Evolutionary conservation across 2,888 invertebrate species (phyloP), one percentile per base, ranked within the genome.

Genomic region (Drosophila histrio): DNA sequence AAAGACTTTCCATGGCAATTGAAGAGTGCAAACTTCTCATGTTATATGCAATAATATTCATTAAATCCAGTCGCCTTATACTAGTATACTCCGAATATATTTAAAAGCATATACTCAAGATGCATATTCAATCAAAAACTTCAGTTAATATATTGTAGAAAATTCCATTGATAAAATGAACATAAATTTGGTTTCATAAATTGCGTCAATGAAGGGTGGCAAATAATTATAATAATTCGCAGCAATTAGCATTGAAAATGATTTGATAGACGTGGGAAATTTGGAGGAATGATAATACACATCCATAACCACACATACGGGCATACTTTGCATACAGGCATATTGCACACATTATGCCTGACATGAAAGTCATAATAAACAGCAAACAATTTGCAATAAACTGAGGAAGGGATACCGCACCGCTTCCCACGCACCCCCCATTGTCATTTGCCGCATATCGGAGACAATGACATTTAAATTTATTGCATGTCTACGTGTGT

Each of bases 341-440:
- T 36, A 46, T 39, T 5, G 8, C 11, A 30, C 21, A 24, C 19
- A 24, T 44, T 36, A 34, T 50, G 63, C 41, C 41, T 60, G 74
- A 60, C 73, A 73, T 41, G 26, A 60, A 49, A 50, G 67, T 65
- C 73, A 69, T 71, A 76, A 68, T 56, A 68, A 64, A 65, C 60
- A 66, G 80, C 80, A 77, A 81, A 72, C 85, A 81, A 81, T 67
- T 79, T 69, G 68, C 66, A 66, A 19, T 57, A 46, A 43, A 41
- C 30, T 15, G 39, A 19, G 72, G 26, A 5, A 21, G 39, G 8
- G 19, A 24, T 21, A 7, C 24, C 11, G n/a, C 30, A 8, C 28
- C 19, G 11, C 11, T 41, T 34, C 32, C 22, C 34, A 15, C 22
- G 3, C 9, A 8, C 7, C 28, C 21, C 13, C 5, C 17, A 15